These are phyloP conservation scores for Diplodus puntazzo DNA, from an alignment of 2,797 vertebrate genomes.

Conservation along the genomic window DNA sequence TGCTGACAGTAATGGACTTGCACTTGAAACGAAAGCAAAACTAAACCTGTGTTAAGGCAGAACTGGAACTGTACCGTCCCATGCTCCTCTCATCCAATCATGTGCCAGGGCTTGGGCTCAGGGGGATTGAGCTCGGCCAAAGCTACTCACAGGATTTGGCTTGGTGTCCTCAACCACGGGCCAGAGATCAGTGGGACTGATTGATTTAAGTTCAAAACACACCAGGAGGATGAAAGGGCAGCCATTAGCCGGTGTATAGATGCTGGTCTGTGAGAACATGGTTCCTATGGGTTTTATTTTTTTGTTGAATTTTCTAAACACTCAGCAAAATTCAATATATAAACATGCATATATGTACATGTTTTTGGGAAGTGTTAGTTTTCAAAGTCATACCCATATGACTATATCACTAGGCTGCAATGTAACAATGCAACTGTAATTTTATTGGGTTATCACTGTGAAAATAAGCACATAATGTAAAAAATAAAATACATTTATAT, in stretches of 20 bases:
- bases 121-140: slow-evolving; percentile 56
- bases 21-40: slow-evolving; percentile 74
- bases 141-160: slow-evolving; percentile 71
- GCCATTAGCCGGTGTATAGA: neutral
- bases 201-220: slow-evolving; percentile 60
- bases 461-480: neutral
- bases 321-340: slow-evolving; percentile 4
- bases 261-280: neutral
- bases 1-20: neutral
- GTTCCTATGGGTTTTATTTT: neutral
- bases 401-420: neutral
- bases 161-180: slow-evolving; percentile 35
- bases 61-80: slow-evolving; percentile 7
- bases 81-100: slow-evolving; percentile 59
- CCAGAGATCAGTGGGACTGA: slow-evolving; percentile 62
- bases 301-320: neutral
- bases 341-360: too few relatives aligned
- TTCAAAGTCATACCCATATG: neutral
- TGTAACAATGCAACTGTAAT: too few relatives aligned
- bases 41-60: slow-evolving; percentile 27
- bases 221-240: slow-evolving; percentile 35
- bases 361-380: neutral
- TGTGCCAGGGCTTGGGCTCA: slow-evolving; percentile 49
- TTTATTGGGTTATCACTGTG: neutral
- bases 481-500: neutral